Conservation (phyloP, 1,140 invertebrate species). For the Contarinia nasturtii region DNA sequence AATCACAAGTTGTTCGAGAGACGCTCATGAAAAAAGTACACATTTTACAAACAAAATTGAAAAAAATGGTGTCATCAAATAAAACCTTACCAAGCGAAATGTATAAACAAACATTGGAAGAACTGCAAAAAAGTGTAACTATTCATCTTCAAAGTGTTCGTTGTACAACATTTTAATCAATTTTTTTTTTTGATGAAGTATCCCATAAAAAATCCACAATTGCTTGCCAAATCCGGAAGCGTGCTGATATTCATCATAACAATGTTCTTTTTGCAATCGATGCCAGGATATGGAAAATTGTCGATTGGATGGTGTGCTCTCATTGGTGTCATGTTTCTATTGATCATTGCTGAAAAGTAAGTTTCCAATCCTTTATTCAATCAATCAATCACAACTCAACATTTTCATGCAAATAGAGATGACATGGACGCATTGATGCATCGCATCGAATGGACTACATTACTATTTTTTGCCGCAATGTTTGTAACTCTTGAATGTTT, state of each 20-base stretch:
- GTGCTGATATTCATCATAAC: slow-evolving; percentile 40
- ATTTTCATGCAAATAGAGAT: slow-evolving; percentile 10
- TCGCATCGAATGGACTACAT: slow-evolving; percentile 60
- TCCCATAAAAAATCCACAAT: slow-evolving; percentile 39
- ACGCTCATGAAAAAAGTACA: slow-evolving; percentile 42
- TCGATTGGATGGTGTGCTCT: slow-evolving; percentile 58
- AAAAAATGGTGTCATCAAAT: slow-evolving; percentile 29
- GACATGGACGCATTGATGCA: slow-evolving; percentile 52
- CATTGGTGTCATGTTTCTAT: slow-evolving; percentile 41
- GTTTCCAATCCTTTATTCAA: neutral
- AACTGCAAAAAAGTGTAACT: slow-evolving; percentile 31
- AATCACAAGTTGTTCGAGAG: slow-evolving; percentile 47
- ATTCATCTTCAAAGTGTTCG: neutral
- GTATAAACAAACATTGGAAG: slow-evolving; percentile 39
- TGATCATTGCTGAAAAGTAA: slow-evolving; percentile 34
- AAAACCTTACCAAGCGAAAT: slow-evolving; percentile 31
- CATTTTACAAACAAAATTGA: slow-evolving; percentile 34
- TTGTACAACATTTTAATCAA: neutral
- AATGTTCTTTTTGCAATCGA: slow-evolving; percentile 51
- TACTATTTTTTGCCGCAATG: slow-evolving; percentile 59
- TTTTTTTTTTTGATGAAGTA: slow-evolving; percentile 29
- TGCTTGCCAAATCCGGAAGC: slow-evolving; percentile 44
- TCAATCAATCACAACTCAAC: slow-evolving; percentile 21
- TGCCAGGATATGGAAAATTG: slow-evolving; percentile 34
- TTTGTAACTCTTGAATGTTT: slow-evolving; percentile 71